Conservation (phyloP, 2,888 invertebrate genomes). For the Thymelicus sylvestris region DNA sequence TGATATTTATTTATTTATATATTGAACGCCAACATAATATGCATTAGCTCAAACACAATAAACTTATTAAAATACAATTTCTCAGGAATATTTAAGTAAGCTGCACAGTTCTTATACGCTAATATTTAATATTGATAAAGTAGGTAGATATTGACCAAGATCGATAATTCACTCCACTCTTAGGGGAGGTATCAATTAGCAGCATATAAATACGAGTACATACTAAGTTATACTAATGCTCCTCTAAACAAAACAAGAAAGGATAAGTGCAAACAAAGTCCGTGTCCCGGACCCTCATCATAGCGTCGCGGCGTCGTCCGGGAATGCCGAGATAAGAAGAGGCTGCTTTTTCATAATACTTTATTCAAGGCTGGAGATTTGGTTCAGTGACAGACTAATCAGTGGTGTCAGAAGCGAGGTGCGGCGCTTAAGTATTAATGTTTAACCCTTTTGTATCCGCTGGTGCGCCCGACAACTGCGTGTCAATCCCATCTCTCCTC, state of each 20-base stretch:
- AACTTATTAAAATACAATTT: too few species aligned
- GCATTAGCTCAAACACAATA: too few species aligned
- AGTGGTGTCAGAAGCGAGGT: conserved; percentile 75
- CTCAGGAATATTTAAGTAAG: too few species aligned
- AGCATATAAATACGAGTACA: not conserved
- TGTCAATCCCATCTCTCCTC: conserved; percentile 70
- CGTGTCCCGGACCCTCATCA: conserved; percentile 72
- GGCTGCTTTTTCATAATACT: conserved; percentile 80
- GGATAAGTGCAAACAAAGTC: conserved; percentile 44
- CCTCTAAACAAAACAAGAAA: conserved; percentile 29
- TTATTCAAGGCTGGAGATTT: conserved; percentile 79
- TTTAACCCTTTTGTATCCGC: conserved; percentile 76
- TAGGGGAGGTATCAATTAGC: conserved; percentile 3
- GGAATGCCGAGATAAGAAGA: conserved; percentile 72
- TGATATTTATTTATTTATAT: too few species aligned
- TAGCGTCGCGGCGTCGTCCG: conserved; percentile 59
- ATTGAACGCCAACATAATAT: too few species aligned
- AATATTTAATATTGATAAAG: not conserved
- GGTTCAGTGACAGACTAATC: conserved; percentile 81
- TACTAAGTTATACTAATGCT: not conserved
- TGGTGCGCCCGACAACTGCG: conserved; percentile 68
- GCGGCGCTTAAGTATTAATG: conserved; percentile 78
- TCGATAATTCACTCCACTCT: conserved; percentile 2
- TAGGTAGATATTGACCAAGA: not conserved
- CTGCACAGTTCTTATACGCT: too few species aligned